phyloP scores from a whole-genome alignment of 1,140 invertebrate species.

The Scaptodrosophila lebanonensis region DNA sequence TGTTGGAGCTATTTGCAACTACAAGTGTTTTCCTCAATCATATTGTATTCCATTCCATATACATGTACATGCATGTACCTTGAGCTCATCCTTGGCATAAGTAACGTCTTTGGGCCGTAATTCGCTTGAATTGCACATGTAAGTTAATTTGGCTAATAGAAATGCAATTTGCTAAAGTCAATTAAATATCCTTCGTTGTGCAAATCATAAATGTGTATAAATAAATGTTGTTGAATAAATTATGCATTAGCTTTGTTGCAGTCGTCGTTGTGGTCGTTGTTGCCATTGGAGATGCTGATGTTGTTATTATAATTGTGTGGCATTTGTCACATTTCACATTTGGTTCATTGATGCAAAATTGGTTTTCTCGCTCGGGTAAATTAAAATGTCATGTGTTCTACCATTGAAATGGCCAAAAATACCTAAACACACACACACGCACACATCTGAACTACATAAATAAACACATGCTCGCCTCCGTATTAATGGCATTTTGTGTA shows the following conservation, averaged over 20 bases:
- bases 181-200: constrained; percentile 51
- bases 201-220: constrained; percentile 70
- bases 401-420: constrained; percentile 43
- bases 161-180: constrained; percentile 68
- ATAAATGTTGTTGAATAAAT: constrained; percentile 70
- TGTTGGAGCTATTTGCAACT: no score
- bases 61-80: constrained; percentile 12
- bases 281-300: background rate
- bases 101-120: constrained; percentile 21
- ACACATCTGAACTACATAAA: constrained; percentile 35
- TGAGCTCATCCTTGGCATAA: no score
- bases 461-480: constrained; percentile 47
- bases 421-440: constrained; percentile 9
- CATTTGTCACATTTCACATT: constrained; percentile 60
- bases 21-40: no score
- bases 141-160: constrained; percentile 52
- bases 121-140: constrained; percentile 20
- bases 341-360: constrained; percentile 58
- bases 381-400: constrained; percentile 68
- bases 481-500: constrained; percentile 40
- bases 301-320: constrained; percentile 15
- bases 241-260: constrained; percentile 26
- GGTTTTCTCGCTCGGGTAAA: constrained; percentile 69
- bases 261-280: background rate
- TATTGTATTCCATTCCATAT: no score